Base-by-base conservation (phyloP, 2,888 invertebrate genomes). In the Mesochorus sp. region DNA sequence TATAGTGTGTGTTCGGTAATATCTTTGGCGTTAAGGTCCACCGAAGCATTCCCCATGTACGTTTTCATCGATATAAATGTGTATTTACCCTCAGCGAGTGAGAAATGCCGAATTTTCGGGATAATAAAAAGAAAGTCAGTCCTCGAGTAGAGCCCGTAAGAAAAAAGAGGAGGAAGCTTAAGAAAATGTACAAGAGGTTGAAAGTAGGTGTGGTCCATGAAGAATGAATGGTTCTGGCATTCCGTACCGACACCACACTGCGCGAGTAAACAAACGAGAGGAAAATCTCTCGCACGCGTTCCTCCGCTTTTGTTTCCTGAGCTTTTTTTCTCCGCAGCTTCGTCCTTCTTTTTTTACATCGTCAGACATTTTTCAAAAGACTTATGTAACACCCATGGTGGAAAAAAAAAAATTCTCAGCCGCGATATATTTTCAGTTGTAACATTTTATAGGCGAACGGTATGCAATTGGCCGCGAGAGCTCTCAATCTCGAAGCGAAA, bases 191-290 rank as follows among this genome's bases (percentile, higher is more conserved):
- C n/a, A 26, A 1, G 55, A 39, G 34, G 55, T 19, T 6, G 37
- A 19, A 19, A 55, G 57, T 26, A 64, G 73, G 72, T 61, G 68
- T 61, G 51, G 68, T 10, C 19, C n/a, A n/a, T n/a, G 55, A 26
- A 51, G 34, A 73, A 77, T 62, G 12, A 68, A 77, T 73, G 73
- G 68, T 73, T 68, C 37, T 57, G 24, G 71, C 57, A 14, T 68
- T 62, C 55, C 28, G 17, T n/a, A n/a, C 39, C 19, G 39, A 51
- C n/a, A 44, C 31, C 73, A 19, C 26, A 57, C 62, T 57, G 17
- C 57, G 26, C 34, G 17, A 34, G 66, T 49, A 77, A 73, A 68
- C 37, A 59, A 57, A 57, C 24, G 10, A 47, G 47, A 37, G 61
- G 61, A 19, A 39, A 61, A 59, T 28, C 49, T 19, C 26, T 70